A percentile compares a stretch with the other conserved stretches of the same genome.
phyloP scores from a whole-genome alignment of 2,113 vertebrate species.

The Trachemys scripta region DNA sequence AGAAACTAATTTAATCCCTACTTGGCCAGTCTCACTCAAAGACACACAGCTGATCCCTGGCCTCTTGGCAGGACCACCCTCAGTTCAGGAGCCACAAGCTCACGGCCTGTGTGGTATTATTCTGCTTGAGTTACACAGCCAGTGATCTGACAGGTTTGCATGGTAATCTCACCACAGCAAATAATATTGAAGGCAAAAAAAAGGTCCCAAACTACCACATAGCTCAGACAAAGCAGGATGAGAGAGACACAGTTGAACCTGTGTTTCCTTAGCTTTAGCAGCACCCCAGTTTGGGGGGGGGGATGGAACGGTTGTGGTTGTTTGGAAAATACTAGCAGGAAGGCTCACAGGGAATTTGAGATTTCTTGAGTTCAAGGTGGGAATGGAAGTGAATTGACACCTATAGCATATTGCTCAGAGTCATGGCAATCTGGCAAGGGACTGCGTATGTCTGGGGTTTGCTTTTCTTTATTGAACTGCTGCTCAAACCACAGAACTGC shows the following conservation, averaged over 20 bases:
- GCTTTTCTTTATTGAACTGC: too few species aligned
- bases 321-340: neutral
- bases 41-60: neutral
- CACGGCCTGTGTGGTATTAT: fast-evolving
- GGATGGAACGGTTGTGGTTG: neutral
- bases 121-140: neutral
- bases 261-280: neutral
- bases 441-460: too few species aligned
- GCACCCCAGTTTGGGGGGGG: neutral
- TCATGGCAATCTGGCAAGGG: neutral
- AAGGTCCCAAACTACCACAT: neutral
- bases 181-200: neutral
- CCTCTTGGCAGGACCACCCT: slow-evolving; percentile 38
- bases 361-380: neutral
- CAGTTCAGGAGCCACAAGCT: neutral
- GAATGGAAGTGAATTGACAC: neutral
- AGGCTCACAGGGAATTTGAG: neutral
- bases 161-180: neutral
- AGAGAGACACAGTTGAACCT: neutral
- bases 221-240: neutral
- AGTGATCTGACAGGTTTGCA: neutral
- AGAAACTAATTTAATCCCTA: slow-evolving; percentile 24
- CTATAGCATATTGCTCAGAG: neutral
- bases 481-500: too few species aligned
- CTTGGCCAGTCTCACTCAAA: slow-evolving; percentile 26